A percentile compares a stretch with the other conserved stretches of the same genome.
Evolutionary conservation across 2,888 invertebrate genomes (phyloP).

Genomic region (Shargacucullia verbasci): DNA sequence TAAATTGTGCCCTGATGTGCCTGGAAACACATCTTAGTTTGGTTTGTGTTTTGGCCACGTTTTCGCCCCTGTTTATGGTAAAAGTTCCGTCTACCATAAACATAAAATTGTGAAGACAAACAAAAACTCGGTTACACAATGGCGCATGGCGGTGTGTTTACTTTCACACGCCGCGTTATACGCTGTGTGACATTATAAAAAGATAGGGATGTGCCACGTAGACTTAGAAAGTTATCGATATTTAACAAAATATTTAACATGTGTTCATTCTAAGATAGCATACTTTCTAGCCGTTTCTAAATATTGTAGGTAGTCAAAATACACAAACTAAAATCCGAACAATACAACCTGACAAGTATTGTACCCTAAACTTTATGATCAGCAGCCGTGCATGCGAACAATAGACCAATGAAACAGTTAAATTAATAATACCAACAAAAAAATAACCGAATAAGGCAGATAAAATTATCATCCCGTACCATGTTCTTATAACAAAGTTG

Average conservation of each 20-base stretch:
- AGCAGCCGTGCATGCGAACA: too few relatives aligned
- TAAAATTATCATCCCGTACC: too few relatives aligned
- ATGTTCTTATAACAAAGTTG: too few relatives aligned
- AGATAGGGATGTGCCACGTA: slow-evolving; percentile 6
- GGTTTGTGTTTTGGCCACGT: slow-evolving; percentile 24
- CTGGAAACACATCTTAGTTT: slow-evolving; percentile 7
- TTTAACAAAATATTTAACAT: neutral
- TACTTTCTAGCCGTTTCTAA: too few relatives aligned
- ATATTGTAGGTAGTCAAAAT: too few relatives aligned
- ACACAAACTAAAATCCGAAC: too few relatives aligned
- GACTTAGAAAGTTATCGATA: neutral
- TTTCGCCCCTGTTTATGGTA: slow-evolving; percentile 20
- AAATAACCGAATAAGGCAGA: too few relatives aligned
- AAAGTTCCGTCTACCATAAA: slow-evolving; percentile 30
- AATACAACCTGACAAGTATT: too few relatives aligned
- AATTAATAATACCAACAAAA: too few relatives aligned
- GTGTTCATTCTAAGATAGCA: too few relatives aligned
- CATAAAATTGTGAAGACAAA: slow-evolving; percentile 43
- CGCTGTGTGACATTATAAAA: slow-evolving; percentile 42
- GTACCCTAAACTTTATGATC: too few relatives aligned
- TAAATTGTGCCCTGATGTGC: slow-evolving; percentile 17
- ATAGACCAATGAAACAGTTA: too few relatives aligned
- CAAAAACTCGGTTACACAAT: slow-evolving; percentile 32
- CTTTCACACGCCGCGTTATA: slow-evolving; percentile 35
- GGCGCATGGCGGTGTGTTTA: slow-evolving; percentile 27